Percentiles rank a stretch among this genome's conserved stretches.
Conservation (phyloP, 2,888 invertebrate genomes). For the Villa cingulata region DNA sequence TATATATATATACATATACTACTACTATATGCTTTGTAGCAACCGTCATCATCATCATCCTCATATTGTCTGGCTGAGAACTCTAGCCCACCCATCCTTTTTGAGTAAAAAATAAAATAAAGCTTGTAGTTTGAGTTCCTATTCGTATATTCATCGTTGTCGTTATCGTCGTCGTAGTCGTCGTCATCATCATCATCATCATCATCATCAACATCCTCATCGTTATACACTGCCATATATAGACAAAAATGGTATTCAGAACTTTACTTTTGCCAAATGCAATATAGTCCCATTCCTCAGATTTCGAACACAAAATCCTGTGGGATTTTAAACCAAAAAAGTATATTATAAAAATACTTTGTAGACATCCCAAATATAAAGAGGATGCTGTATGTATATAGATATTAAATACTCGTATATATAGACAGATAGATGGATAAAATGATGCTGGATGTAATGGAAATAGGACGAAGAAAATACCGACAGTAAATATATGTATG, state of each 20-base stretch:
- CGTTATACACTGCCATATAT: slow-evolving; percentile 10
- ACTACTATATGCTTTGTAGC: not conserved
- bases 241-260: slow-evolving; percentile 9
- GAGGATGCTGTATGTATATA: not conserved
- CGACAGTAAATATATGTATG: no score
- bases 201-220: slow-evolving; percentile 3
- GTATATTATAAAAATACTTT: not conserved
- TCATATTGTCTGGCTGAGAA: not conserved
- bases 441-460: no score
- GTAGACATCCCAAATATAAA: not conserved
- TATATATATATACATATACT: not conserved
- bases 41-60: not conserved
- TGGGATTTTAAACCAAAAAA: not conserved
- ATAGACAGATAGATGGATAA: no score
- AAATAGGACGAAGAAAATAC: no score
- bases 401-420: no score
- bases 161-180: no score
- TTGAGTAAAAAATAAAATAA: not conserved
- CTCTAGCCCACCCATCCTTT: not conserved
- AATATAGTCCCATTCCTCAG: slow-evolving; percentile 4
- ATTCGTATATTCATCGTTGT: no score
- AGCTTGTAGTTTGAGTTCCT: no score
- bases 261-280: slow-evolving; percentile 1
- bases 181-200: no score
- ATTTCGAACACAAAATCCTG: not conserved